These are phyloP conservation scores for Clarias gariepinus DNA, from an alignment of 2,113 vertebrate genomes.

Conservation along the genomic window DNA sequence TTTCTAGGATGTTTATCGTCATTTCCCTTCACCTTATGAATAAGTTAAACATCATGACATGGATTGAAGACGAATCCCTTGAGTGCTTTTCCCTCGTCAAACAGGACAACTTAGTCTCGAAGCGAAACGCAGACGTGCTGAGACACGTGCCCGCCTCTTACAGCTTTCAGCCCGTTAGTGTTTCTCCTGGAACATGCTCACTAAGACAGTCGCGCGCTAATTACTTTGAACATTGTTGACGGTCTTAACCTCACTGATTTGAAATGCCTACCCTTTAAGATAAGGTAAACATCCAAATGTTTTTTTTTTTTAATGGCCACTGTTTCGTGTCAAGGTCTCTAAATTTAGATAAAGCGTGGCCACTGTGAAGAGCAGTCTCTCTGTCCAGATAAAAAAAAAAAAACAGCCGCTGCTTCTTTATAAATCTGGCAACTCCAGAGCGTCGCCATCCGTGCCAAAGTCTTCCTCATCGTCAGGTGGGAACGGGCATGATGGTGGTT, in stretches of 20 bases:
- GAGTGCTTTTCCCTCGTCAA: not conserved
- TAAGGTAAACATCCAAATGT: not conserved
- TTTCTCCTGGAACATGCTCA: not conserved
- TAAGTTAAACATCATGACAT: not conserved
- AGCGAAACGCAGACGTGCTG: not conserved
- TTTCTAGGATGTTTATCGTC: slow-evolving; percentile 69
- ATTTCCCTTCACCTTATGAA: not conserved
- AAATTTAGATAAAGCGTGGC: not conserved
- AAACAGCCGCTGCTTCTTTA: not conserved
- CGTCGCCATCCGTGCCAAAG: slow-evolving; percentile 71
- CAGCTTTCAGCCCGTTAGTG: not conserved
- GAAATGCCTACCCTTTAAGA: not conserved
- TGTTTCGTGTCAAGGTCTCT: not conserved
- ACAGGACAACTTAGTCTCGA: not conserved
- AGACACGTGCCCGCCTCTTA: not conserved
- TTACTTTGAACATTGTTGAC: not conserved
- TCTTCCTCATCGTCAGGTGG: slow-evolving; percentile 90
- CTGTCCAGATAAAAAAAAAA: not conserved
- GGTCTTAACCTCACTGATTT: not conserved
- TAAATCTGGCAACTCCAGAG: slow-evolving; percentile 25
- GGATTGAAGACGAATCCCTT: not conserved
- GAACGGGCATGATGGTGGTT: slow-evolving; percentile 93
- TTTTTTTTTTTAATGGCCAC: not conserved
- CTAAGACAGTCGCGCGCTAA: not conserved
- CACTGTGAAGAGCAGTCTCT: not conserved